phyloP scores from a whole-genome alignment of 2,113 vertebrate genomes.

The Hemiscyllium ocellatum region DNA sequence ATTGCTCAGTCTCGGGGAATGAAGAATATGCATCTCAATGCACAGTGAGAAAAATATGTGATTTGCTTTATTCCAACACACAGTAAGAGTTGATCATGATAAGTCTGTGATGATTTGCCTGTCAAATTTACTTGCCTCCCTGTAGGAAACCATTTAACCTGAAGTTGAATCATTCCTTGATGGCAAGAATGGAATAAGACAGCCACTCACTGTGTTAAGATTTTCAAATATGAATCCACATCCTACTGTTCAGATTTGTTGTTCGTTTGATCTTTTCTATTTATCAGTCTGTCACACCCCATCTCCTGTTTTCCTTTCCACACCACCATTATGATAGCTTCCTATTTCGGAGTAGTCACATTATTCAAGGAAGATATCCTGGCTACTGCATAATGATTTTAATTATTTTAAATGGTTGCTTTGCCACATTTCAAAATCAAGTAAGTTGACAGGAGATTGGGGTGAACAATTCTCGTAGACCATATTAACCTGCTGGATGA shows the following conservation, averaged over 20 bases:
- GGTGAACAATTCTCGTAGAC: background rate
- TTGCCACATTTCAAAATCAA: background rate
- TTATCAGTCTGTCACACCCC: background rate
- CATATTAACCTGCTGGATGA: background rate
- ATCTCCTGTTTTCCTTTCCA: background rate
- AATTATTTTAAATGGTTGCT: background rate
- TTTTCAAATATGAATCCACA: background rate
- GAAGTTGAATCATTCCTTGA: background rate
- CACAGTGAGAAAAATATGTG: background rate
- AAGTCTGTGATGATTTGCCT: background rate
- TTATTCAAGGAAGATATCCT: background rate
- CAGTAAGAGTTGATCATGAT: background rate
- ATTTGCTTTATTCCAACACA: conserved; percentile 2
- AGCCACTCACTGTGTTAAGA: background rate
- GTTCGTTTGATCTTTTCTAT: background rate
- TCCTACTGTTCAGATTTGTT: background rate
- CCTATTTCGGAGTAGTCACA: background rate
- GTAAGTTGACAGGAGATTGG: background rate
- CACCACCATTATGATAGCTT: background rate
- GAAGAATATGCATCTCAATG: background rate
- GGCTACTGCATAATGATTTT: background rate
- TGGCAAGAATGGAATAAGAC: background rate
- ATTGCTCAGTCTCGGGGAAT: background rate
- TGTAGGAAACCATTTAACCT: background rate
- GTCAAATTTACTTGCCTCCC: background rate